These are phyloP conservation scores for Nomada flava DNA, from an alignment of 2,888 invertebrate genomes.

Conservation along the genomic window DNA sequence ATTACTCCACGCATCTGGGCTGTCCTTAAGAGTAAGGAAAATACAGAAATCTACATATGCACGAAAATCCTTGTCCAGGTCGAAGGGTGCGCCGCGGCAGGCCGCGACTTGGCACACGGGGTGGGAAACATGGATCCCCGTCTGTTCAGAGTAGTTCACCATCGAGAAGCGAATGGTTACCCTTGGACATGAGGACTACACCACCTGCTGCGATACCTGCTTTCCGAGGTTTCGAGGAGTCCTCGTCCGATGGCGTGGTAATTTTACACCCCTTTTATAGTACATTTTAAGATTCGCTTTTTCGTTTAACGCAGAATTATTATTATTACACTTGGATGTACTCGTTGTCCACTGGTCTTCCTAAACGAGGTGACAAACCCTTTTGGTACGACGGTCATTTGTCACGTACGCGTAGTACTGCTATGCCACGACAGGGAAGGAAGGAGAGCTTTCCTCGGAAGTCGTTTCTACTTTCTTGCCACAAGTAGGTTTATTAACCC, in stretches of 20 bases:
- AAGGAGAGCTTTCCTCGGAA: too few species aligned
- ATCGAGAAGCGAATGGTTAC: constrained; percentile 82
- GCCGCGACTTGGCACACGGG: constrained; percentile 81
- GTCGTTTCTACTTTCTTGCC: too few species aligned
- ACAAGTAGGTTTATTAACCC: too few species aligned
- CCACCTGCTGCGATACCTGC: constrained; percentile 81
- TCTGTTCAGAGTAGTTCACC: constrained; percentile 80
- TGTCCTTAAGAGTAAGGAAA: background rate
- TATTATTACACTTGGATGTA: too few species aligned
- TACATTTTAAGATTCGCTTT: background rate
- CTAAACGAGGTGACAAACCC: too few species aligned
- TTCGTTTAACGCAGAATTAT: background rate
- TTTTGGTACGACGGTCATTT: too few species aligned
- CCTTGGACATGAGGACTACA: constrained; percentile 83
- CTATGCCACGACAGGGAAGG: too few species aligned
- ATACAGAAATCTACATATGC: constrained; percentile 6
- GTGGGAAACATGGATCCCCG: constrained; percentile 77
- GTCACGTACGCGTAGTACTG: too few species aligned
- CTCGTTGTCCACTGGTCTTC: too few species aligned
- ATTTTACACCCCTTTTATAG: constrained; percentile 55
- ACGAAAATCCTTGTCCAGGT: constrained; percentile 64
- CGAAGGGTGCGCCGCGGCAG: constrained; percentile 82
- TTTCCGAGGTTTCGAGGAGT: constrained; percentile 81
- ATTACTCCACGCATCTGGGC: background rate
- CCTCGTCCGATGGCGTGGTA: constrained; percentile 81